Evolutionary conservation across 2,797 vertebrate species (phyloP), one percentile per base, ranked within the genome.

Genomic region (Spondyliosoma cantharus): DNA sequence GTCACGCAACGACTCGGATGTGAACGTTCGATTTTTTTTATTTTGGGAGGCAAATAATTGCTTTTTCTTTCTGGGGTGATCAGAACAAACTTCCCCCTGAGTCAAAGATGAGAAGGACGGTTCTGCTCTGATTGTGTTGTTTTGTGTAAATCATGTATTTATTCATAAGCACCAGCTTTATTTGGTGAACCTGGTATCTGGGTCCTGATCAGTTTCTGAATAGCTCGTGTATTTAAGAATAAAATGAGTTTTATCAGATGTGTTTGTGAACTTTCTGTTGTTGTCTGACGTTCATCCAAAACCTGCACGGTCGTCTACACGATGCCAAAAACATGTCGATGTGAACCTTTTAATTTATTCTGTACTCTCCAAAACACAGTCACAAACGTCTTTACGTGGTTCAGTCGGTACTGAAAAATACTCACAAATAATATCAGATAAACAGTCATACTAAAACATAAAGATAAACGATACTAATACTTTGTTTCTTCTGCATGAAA

Each of bases 161-260:
- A 93, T 91, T 93, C 86, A 87, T 86, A 66, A 90, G 76, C 87
- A 89, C 83, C 86, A 90, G 82, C 91, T 93, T 93, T 92, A 86
- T 89, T 92, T 91, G 86, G 84, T 78, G 84, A 91, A 86, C 82
- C 85, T 87, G 90, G 76, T 91, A 69, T 91, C 83, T 90, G 89
- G 88, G 86, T 92, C 82, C 82, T 78, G 77, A 85, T 92, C 86
- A n/a, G 80, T 91, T 92, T 92, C 83, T 91, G 83, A 89, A 79
- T 27, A 82, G 68, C 82, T 83, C 50, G 75, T 93, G 91, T 94
- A 93, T 92, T 90, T 86, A 91, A 90, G 81, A 91, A 93, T 94
- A 93, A 95, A 94, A 87, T 62, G n/a, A 87, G 72, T 91, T 94
- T 91, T 91, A 89, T 89, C 67, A 74, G 76, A 76, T 27, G 19